Percentiles rank a stretch among this genome's conserved stretches.
phyloP scores from a whole-genome alignment of 2,797 vertebrate species.

The Dermochelys coriacea region DNA sequence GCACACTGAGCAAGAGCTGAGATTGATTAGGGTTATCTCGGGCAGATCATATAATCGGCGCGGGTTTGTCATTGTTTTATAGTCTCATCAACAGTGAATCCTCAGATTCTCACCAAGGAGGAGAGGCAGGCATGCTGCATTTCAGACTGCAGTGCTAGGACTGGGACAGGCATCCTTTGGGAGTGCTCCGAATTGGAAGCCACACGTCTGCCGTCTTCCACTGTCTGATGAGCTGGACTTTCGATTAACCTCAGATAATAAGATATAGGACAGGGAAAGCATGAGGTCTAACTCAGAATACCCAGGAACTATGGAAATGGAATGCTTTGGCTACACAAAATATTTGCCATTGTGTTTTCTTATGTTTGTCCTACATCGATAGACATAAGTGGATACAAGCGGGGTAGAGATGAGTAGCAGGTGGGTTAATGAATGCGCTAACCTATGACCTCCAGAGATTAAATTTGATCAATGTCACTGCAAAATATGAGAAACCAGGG shows the following conservation, averaged over 20 bases:
- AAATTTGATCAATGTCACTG: neutral
- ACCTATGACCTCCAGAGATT: neutral
- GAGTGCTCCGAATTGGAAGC: neutral
- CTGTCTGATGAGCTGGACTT: neutral
- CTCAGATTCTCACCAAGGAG: neutral
- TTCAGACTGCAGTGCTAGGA: neutral
- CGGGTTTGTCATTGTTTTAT: neutral
- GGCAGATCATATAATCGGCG: neutral
- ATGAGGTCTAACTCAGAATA: neutral
- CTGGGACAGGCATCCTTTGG: neutral
- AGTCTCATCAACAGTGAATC: neutral
- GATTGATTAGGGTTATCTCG: neutral
- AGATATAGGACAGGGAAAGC: neutral
- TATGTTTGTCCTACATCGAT: accelerated
- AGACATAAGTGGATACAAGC: neutral
- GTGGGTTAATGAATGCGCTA: neutral
- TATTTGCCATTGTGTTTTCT: neutral
- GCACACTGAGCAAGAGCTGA: neutral
- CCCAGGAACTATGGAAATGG: neutral
- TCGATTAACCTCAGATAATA: neutral
- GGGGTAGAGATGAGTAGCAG: accelerated
- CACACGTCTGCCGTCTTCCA: neutral
- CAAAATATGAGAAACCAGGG: neutral
- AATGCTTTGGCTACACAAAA: neutral
- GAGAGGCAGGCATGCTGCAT: neutral